Conservation (phyloP, 2,888 invertebrate species). For the Polydrusus pterygomalis region DNA sequence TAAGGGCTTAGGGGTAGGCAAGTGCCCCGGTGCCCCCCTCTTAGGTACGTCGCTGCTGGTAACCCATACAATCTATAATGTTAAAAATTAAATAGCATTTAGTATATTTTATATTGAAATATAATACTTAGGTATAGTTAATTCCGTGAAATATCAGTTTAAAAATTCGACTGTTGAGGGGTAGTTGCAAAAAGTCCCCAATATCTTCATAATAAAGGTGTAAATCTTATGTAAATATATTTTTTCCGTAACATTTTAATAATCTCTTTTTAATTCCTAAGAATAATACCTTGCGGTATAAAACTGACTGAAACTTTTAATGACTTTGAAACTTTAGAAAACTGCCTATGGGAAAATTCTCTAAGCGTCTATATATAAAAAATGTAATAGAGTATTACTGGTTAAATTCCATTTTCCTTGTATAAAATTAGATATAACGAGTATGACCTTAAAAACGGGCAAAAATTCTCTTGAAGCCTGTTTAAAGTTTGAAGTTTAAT, state of each 20-base stretch:
- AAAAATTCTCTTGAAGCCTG: slow-evolving; percentile 40
- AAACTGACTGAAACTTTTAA: slow-evolving; percentile 41
- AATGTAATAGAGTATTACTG: slow-evolving; percentile 45
- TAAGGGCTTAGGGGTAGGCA: too few species aligned
- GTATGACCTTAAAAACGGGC: slow-evolving; percentile 46
- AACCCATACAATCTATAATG: background rate
- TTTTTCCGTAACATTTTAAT: slow-evolving; percentile 12
- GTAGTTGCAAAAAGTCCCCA: too few species aligned
- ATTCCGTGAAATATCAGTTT: too few species aligned
- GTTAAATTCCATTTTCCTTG: slow-evolving; percentile 54
- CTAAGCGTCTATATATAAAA: slow-evolving; percentile 34
- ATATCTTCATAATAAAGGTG: too few species aligned
- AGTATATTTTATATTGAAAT: too few species aligned
- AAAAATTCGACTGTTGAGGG: too few species aligned
- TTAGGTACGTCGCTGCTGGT: too few species aligned
- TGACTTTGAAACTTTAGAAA: slow-evolving; percentile 38
- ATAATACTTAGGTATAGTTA: too few species aligned
- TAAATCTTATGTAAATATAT: too few species aligned
- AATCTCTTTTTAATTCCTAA: slow-evolving; percentile 31
- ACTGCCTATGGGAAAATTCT: slow-evolving; percentile 40
- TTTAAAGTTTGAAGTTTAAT: slow-evolving; percentile 54
- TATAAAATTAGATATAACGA: slow-evolving; percentile 54
- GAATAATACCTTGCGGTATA: slow-evolving; percentile 32
- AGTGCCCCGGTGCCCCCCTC: too few species aligned
- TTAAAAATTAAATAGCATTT: too few species aligned